phyloP scores from a whole-genome alignment of 2,797 vertebrate genomes.

The Thalassophryne amazonica region DNA sequence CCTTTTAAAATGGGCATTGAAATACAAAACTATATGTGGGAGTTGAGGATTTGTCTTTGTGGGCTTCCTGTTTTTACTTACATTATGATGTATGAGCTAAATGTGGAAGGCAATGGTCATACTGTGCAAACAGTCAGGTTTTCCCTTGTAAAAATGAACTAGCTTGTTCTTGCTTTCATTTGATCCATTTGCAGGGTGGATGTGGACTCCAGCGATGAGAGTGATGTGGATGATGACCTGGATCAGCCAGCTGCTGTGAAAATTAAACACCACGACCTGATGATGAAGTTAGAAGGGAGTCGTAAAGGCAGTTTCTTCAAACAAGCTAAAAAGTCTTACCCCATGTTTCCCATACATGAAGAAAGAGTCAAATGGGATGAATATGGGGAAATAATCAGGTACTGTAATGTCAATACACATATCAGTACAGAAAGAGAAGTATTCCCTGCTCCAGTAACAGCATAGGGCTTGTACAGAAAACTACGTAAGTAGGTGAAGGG shows the following conservation, averaged over 20 bases:
- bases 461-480: too few relatives aligned
- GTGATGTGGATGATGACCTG: conserved; percentile 92
- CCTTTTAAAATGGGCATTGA: conserved; percentile 6
- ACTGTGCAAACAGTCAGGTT: neutral
- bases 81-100: too few relatives aligned
- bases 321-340: conserved; percentile 97
- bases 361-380: conserved; percentile 99
- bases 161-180: neutral
- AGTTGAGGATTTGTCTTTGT: too few relatives aligned
- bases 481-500: too few relatives aligned
- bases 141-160: neutral
- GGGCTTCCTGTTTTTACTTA: too few relatives aligned
- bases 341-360: conserved; percentile 97
- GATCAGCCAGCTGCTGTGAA: conserved; percentile 90
- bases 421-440: too few relatives aligned
- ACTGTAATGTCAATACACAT: conserved; percentile 3
- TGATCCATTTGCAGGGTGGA: conserved; percentile 80
- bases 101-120: conserved; percentile 2
- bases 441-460: too few relatives aligned
- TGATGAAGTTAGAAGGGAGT: conserved; percentile 97
- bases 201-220: conserved; percentile 97
- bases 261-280: conserved; percentile 93
- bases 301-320: conserved; percentile 99
- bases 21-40: conserved; percentile 8
- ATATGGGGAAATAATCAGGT: conserved; percentile 99